phyloP scores from a whole-genome alignment of 1,140 invertebrate species.

The Drosophila grimshawi region DNA sequence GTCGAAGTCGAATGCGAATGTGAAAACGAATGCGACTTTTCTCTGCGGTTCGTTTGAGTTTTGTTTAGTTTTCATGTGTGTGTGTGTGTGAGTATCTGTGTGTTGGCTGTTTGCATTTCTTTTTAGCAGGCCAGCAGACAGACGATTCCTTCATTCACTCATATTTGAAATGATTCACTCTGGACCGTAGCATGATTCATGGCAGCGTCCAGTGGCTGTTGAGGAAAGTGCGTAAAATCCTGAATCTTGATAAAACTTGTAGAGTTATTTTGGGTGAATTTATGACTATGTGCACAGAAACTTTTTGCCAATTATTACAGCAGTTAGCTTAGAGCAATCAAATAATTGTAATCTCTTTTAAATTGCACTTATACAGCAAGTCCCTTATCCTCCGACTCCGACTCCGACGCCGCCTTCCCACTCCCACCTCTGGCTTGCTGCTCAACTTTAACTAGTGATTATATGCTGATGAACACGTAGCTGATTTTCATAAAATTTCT shows the following conservation, averaged over 20 bases:
- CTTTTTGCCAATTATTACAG: constrained; percentile 42
- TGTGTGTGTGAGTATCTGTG: background rate
- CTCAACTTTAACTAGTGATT: constrained; percentile 52
- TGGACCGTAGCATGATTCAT: constrained; percentile 18
- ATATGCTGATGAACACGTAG: constrained; percentile 75
- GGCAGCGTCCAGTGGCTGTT: background rate
- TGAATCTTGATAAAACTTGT: constrained; percentile 64
- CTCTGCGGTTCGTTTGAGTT: constrained; percentile 46
- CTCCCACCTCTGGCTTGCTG: background rate
- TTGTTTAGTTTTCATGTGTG: constrained; percentile 32
- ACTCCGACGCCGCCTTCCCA: background rate
- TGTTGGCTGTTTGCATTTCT: constrained; percentile 26
- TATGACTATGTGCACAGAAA: constrained; percentile 59
- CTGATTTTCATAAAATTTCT: constrained; percentile 41
- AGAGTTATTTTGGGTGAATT: constrained; percentile 66
- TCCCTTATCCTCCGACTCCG: background rate
- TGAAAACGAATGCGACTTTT: constrained; percentile 4
- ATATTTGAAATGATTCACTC: constrained; percentile 26
- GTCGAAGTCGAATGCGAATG: constrained; percentile 4
- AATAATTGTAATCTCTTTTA: constrained; percentile 80
- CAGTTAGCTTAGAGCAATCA: constrained; percentile 58
- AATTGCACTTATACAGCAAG: constrained; percentile 55
- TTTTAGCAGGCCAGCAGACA: constrained; percentile 37
- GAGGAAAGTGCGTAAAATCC: constrained; percentile 26
- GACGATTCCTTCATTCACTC: constrained; percentile 25